A percentile compares a stretch with the other conserved stretches of the same genome.
phyloP scores from a whole-genome alignment of 1,140 invertebrate genomes.

The Laupala kohalensis region DNA sequence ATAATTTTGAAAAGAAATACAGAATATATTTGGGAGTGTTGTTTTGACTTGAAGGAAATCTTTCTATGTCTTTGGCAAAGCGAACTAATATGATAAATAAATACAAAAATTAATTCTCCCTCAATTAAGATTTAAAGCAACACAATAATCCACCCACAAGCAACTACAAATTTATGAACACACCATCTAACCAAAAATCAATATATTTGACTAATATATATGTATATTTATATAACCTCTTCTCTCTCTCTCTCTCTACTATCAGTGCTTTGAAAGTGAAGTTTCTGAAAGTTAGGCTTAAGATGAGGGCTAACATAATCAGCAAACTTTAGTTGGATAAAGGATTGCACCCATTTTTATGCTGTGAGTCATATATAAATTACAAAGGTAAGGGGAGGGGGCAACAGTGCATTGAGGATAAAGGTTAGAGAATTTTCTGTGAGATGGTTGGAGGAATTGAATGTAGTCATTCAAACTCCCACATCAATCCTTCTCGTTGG shows the following conservation, averaged over 20 bases:
- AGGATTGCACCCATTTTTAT: neutral
- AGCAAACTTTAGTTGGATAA: neutral
- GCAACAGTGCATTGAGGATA: neutral
- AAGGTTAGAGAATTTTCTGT: neutral
- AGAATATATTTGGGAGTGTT: neutral
- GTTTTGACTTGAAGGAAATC: neutral
- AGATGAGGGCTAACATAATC: neutral
- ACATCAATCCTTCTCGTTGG: neutral
- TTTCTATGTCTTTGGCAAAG: neutral
- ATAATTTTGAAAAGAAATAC: neutral
- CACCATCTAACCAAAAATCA: neutral
- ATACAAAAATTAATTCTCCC: neutral
- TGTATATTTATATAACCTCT: neutral
- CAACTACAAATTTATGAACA: neutral
- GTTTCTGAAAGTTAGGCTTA: neutral
- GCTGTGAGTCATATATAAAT: neutral
- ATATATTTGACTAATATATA: neutral
- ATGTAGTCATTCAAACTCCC: neutral
- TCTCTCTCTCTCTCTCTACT: too few species aligned
- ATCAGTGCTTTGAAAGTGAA: neutral
- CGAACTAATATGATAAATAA: neutral
- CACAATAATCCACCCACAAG: neutral
- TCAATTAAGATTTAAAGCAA: neutral
- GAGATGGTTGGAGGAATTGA: neutral
- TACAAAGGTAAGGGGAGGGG: neutral